Base-by-base conservation (phyloP, 2,797 vertebrate species). In the Masticophis lateralis region DNA sequence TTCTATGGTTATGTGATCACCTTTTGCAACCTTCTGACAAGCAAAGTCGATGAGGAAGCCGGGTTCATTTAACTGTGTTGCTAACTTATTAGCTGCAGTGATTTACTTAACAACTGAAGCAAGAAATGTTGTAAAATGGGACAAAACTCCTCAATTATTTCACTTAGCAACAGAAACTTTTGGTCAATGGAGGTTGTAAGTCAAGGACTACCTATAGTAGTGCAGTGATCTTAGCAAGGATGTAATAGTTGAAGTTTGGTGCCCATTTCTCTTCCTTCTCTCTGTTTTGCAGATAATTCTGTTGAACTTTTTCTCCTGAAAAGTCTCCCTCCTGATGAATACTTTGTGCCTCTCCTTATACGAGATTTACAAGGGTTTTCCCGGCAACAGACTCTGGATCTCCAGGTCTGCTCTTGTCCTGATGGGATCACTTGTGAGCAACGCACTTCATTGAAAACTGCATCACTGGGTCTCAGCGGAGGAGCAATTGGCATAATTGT, bases 331-430 rank as follows among this genome's bases (percentile, higher is more conserved):
- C 97, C 92, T 6, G 98, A 98, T 4, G 97, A 97, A 91, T 98
- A 98, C 95, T 94, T 94, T 0, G 96, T 99, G 90, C 98, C 98
- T 0, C 32, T 99, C 86, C 12, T 92, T 57, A 97, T 99, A 86
- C 91, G 95, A 86, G 99, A 99, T 94, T 97, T 97, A 9, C 98
- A 98, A 96, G 97, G 97, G 18, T 0, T 93, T 20, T 43, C 6
- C 2, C 93, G 51, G 22, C 74, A 60, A 25, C 96, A 98, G 20
- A 96, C 86, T 3, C 86, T 98, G 25, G 9, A 92, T 0, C 93
- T 99, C 83, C 93, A 88, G 3, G 63, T 99, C 92, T 99, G 98
- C 86, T 95, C 96, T 91, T 99, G 98, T 88, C 95, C 69, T 0
- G 6, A 91, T 1, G 92, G 92, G 0, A 2, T 87, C 0, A 79